These are phyloP conservation scores for Takifugu rubripes DNA, from an alignment of 2,797 vertebrate species.

Conservation along the genomic window DNA sequence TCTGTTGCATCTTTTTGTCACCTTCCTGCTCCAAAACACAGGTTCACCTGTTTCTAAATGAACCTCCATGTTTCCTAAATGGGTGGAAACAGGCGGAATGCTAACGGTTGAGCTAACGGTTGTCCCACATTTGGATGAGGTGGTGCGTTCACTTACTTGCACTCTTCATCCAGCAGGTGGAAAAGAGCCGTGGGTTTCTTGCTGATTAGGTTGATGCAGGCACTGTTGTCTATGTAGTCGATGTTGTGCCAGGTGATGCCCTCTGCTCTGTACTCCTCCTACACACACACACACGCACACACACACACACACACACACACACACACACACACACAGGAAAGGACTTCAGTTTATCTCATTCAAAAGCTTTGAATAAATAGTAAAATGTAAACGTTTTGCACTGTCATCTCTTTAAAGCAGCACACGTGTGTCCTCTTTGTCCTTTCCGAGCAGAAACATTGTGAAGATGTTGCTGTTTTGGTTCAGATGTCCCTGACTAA, in stretches of 20 bases:
- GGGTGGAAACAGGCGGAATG: too few relatives aligned
- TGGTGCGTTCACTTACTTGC: conserved; percentile 83
- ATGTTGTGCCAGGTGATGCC: conserved; percentile 97
- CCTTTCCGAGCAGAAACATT: background rate
- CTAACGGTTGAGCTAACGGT: too few relatives aligned
- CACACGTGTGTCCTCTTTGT: background rate
- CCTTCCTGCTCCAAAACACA: too few relatives aligned
- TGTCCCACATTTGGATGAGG: too few relatives aligned
- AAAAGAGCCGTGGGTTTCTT: conserved; percentile 95
- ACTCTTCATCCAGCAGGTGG: conserved; percentile 97
- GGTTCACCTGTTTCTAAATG: too few relatives aligned
- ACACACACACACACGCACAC: background rate
- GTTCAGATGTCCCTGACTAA: background rate
- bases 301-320: background rate
- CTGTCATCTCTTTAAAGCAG: background rate
- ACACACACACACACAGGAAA: background rate
- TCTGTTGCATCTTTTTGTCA: too few relatives aligned
- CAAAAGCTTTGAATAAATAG: background rate
- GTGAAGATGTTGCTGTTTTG: background rate
- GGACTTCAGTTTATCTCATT: background rate
- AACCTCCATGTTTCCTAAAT: too few relatives aligned
- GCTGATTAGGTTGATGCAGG: conserved; percentile 96
- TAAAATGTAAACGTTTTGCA: background rate
- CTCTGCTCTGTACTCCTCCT: conserved; percentile 94
- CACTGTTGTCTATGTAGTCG: conserved; percentile 93